Base-by-base conservation (phyloP, 2,797 vertebrate genomes). In the Vireo griseus region DNA sequence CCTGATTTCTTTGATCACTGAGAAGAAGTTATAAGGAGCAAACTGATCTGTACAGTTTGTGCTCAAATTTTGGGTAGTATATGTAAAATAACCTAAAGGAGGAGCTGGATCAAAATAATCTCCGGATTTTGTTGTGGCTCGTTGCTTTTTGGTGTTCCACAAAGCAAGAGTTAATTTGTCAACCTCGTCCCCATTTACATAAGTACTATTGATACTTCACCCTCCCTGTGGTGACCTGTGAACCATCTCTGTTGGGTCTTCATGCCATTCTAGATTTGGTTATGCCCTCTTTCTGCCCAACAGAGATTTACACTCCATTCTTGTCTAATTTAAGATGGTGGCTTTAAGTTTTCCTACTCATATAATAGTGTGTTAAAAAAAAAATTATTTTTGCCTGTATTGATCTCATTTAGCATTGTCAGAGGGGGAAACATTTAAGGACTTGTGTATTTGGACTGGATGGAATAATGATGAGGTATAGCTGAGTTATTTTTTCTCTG, bases 181-280 rank as follows among this genome's bases (percentile, higher is more conserved):
- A 88, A 52, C 35, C 17, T 45, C 33, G n/a, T 50, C 22, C 0
- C 2, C 22, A 9, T 33, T 66, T 47, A 16, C 2, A 0, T 22
- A 26, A 45, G 10, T 42, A 16, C 14, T 19, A 79, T 7, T 68
- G 69, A 18, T 52, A 9, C 16, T 48, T 86, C n/a, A 37, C 45
- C 26, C 8, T 91, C 33, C 37, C 19, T 0, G 0, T 72, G 26
- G 13, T 3, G 10, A 33, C 35, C 51, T 63, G 45, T 59, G 61
- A 40, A 19, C 37, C 5, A 3, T 55, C 51, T 75, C 15, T 58
- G 1, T 57, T 88, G 48, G 20, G 7, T 84, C 18, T 88, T 81
- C 19, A 7, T 45, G 20, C 20, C 2, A 0, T 81, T 44, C 48
- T 63, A n/a, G 24, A 12, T 54, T 55, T 73, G 28, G 15, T 68